phyloP scores from a whole-genome alignment of 2,797 vertebrate species.

The Neomorphus geoffroyi region DNA sequence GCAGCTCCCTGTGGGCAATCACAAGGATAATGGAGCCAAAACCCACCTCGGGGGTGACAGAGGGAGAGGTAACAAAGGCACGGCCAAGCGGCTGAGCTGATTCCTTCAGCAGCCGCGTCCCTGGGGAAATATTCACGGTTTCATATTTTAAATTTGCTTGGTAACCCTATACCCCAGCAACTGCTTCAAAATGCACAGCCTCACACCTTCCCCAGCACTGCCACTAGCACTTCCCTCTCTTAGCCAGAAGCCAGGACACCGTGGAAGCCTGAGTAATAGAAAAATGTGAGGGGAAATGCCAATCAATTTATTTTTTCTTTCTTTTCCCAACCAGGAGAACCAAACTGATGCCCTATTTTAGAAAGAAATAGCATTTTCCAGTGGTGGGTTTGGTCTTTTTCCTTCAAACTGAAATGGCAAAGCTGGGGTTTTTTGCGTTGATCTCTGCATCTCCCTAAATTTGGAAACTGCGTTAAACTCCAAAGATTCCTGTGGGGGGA shows the following conservation, averaged over 20 bases:
- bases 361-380: neutral
- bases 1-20: fast-evolving
- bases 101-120: neutral
- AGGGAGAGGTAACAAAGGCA: neutral
- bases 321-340: neutral
- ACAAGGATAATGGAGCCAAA: neutral
- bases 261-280: neutral
- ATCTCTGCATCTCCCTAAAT: neutral
- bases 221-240: neutral
- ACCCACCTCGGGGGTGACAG: fast-evolving
- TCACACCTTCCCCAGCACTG: neutral
- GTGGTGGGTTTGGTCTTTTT: neutral
- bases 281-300: neutral
- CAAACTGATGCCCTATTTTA: neutral
- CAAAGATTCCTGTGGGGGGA: neutral
- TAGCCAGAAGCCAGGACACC: fast-evolving
- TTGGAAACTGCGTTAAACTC: neutral
- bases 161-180: neutral
- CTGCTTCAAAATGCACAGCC: neutral
- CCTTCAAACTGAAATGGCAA: neutral
- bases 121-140: neutral
- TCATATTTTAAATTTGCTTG: neutral
- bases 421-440: neutral
- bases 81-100: neutral
- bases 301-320: neutral